Percentiles rank a stretch among this genome's conserved stretches.
These are phyloP conservation scores for Melierax canorus DNA, from an alignment of 2,113 vertebrate genomes.

Conservation along the genomic window DNA sequence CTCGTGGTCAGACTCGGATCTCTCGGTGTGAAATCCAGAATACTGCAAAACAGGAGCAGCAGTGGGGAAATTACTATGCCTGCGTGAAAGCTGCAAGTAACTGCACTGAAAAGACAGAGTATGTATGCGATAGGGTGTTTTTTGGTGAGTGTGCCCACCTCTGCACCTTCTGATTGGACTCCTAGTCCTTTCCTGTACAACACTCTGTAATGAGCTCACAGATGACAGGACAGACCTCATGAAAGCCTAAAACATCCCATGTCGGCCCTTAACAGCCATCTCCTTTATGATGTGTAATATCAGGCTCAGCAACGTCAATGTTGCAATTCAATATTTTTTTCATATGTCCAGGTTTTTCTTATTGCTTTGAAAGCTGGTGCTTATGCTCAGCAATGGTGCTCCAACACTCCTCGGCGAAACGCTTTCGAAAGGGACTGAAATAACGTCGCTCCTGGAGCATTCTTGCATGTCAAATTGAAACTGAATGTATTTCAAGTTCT, in stretches of 20 bases:
- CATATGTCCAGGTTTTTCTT: not conserved
- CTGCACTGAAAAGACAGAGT: not conserved
- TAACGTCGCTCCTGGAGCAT: not conserved
- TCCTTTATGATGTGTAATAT: constrained; percentile 19
- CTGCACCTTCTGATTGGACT: not conserved
- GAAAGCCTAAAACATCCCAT: not conserved
- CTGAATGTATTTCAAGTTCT: not conserved
- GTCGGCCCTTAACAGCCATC: not conserved
- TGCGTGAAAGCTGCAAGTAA: not conserved
- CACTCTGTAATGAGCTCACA: constrained; percentile 3
- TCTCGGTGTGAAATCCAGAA: constrained; percentile 88
- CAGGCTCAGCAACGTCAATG: not conserved
- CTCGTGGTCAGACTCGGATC: constrained; percentile 92
- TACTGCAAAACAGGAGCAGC: constrained; percentile 77
- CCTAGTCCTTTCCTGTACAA: not conserved
- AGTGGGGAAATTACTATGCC: not conserved
- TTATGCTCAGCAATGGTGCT: not conserved
- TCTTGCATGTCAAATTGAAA: not conserved
- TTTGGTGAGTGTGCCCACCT: not conserved
- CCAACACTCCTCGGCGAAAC: not conserved
- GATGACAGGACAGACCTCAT: not conserved
- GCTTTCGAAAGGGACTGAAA: not conserved
- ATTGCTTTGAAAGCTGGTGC: not conserved
- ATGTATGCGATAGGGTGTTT: not conserved
- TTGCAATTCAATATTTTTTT: not conserved